Evolutionary conservation across 2,888 invertebrate genomes (phyloP).

Genomic region (Sphaerophoria rueppellii): DNA sequence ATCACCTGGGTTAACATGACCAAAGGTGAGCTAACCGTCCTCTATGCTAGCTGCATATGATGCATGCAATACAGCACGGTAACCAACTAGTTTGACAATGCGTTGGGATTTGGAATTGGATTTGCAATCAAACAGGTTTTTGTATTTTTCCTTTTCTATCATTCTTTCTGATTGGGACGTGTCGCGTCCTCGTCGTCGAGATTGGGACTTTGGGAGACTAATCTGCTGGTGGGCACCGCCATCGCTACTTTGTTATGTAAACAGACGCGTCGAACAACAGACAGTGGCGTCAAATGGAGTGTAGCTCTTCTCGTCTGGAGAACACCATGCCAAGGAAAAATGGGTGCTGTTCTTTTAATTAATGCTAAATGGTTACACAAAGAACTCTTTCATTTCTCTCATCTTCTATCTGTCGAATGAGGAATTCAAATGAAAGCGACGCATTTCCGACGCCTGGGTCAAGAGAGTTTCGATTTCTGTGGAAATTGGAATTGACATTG

Average conservation of each 20-base stretch:
- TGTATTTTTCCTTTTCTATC: background rate
- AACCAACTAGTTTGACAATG: constrained; percentile 26
- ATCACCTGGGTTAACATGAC: constrained; percentile 68
- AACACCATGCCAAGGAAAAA: background rate
- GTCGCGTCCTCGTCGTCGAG: too few species aligned
- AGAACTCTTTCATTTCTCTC: background rate
- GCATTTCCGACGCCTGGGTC: background rate
- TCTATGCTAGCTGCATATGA: background rate
- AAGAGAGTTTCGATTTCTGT: too few species aligned
- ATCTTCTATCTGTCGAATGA: background rate
- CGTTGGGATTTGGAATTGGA: constrained; percentile 25
- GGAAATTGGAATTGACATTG: too few species aligned
- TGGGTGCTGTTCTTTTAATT: background rate
- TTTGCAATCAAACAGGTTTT: constrained; percentile 31
- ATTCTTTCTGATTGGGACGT: background rate
- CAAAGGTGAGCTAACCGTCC: constrained; percentile 44
- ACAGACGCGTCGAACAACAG: too few species aligned
- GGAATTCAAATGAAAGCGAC: background rate
- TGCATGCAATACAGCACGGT: background rate
- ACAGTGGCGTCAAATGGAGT: too few species aligned
- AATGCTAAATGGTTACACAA: background rate
- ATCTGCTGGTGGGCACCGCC: too few species aligned
- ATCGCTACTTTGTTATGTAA: too few species aligned
- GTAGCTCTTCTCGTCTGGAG: too few species aligned
- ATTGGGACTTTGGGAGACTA: too few species aligned